Conservation (phyloP, 1,140 invertebrate genomes). For the Maconellicoccus hirsutus region DNA sequence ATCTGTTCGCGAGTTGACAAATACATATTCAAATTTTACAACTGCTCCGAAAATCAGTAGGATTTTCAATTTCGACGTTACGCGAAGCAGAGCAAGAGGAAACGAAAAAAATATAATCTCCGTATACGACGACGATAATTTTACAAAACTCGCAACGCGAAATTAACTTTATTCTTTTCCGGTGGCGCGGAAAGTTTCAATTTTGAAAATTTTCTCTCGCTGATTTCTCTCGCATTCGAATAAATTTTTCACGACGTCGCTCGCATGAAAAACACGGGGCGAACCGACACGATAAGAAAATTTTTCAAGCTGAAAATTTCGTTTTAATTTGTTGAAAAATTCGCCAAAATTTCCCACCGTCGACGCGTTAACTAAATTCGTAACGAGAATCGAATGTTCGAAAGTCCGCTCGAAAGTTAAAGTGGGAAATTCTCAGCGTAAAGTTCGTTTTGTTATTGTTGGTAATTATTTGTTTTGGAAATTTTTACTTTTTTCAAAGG, state of each 20-base stretch:
- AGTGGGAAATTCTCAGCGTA: not conserved
- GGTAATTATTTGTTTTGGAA: constrained; percentile 9
- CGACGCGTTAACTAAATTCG: too few relatives aligned
- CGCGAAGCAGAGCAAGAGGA: not conserved
- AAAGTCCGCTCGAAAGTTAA: not conserved
- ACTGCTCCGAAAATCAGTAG: not conserved
- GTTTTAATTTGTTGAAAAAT: not conserved
- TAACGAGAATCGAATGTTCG: too few relatives aligned
- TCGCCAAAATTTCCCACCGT: too few relatives aligned
- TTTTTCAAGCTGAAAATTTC: not conserved
- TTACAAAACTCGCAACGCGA: not conserved
- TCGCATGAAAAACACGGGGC: too few relatives aligned
- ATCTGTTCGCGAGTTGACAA: constrained; percentile 1
- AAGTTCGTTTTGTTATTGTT: constrained; percentile 9
- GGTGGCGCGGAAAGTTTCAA: too few relatives aligned
- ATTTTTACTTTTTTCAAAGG: not conserved
- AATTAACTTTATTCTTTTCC: not conserved
- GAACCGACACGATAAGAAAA: not conserved
- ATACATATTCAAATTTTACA: not conserved
- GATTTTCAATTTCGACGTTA: not conserved
- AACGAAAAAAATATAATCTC: not conserved
- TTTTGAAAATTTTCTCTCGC: too few relatives aligned
- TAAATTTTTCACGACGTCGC: too few relatives aligned
- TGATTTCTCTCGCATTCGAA: too few relatives aligned
- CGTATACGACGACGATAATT: not conserved